A percentile compares a stretch with the other conserved stretches of the same genome.
These are phyloP conservation scores for Drosophila tsacasi DNA, from an alignment of 1,140 invertebrate species.

Conservation along the genomic window DNA sequence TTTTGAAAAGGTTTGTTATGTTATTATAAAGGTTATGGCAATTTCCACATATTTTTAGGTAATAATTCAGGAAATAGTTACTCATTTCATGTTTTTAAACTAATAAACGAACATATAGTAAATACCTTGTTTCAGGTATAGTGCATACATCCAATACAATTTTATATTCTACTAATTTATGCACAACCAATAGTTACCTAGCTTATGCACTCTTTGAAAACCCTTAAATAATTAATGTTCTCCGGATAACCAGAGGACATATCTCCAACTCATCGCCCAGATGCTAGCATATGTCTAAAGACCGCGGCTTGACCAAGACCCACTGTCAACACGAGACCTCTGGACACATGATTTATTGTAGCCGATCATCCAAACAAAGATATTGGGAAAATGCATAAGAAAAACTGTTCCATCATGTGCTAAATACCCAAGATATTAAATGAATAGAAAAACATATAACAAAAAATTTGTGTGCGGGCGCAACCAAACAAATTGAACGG, in stretches of 20 bases:
- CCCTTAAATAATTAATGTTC: neutral
- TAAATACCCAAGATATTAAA: conserved; percentile 62
- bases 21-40: neutral
- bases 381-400: conserved; percentile 23
- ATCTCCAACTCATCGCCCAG: conserved; percentile 9
- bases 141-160: neutral
- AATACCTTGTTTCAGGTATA: neutral
- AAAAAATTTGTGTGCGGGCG: conserved; percentile 62
- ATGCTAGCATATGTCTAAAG: conserved; percentile 29
- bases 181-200: too few species aligned
- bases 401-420: conserved; percentile 77
- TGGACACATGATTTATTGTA: conserved; percentile 52
- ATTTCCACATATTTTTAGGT: neutral
- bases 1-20: neutral
- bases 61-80: neutral
- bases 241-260: neutral
- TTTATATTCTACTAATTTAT: neutral
- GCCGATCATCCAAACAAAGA: conserved; percentile 6
- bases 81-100: neutral
- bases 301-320: conserved; percentile 24
- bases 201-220: neutral
- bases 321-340: conserved; percentile 52
- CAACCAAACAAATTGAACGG: conserved; percentile 66
- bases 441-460: conserved; percentile 33
- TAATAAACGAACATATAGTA: neutral